Evolutionary conservation across 2,113 vertebrate species (phyloP).

Genomic region (Heloderma charlesbogerti): DNA sequence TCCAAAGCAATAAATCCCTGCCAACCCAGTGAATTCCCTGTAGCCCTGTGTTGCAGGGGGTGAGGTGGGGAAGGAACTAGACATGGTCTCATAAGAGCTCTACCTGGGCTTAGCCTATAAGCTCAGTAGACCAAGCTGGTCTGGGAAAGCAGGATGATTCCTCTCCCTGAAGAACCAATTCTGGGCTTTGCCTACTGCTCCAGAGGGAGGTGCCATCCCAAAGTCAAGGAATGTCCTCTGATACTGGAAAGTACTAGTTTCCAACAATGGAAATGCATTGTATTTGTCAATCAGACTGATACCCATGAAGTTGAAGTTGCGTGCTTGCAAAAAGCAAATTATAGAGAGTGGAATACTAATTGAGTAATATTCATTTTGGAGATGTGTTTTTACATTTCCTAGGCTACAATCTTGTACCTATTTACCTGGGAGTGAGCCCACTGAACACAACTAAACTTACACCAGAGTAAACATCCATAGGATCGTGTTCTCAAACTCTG

Average conservation of each 20-base stretch:
- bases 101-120: not conserved
- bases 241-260: not conserved
- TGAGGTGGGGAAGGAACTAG: too few species aligned
- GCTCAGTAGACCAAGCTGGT: too few species aligned
- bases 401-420: not conserved
- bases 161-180: too few species aligned
- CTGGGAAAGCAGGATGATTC: too few species aligned
- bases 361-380: not conserved
- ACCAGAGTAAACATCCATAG: not conserved
- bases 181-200: too few species aligned
- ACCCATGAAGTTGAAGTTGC: too few species aligned
- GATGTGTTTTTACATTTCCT: not conserved
- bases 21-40: too few species aligned
- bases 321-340: not conserved
- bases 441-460: not conserved
- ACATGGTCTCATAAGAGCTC: not conserved
- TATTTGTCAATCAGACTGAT: not conserved
- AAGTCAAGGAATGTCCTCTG: too few species aligned
- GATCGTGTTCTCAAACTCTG: not conserved
- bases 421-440: not conserved
- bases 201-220: too few species aligned
- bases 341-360: not conserved
- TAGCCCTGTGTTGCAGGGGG: too few species aligned
- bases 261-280: not conserved
- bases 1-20: too few species aligned